Percentiles rank a stretch among this genome's conserved stretches.
phyloP scores from a whole-genome alignment of 2,797 vertebrate genomes.

The Glyptemys insculpta region DNA sequence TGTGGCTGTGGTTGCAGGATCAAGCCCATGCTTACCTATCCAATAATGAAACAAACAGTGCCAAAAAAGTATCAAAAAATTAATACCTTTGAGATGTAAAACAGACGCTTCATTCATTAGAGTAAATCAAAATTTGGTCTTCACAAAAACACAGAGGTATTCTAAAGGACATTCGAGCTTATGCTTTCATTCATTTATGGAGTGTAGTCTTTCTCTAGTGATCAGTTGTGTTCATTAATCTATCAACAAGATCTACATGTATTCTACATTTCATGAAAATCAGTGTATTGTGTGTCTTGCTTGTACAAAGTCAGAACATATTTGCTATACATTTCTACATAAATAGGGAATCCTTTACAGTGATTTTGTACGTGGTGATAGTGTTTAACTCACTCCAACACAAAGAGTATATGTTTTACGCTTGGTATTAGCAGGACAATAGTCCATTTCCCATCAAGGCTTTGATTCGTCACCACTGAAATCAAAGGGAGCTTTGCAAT shows the following conservation, averaged over 20 bases:
- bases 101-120: background rate
- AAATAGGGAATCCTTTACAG: background rate
- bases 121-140: constrained; percentile 5
- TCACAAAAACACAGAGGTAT: background rate
- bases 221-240: background rate
- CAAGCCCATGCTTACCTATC: background rate
- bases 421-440: background rate
- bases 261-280: background rate
- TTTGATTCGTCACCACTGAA: background rate
- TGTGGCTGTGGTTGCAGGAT: background rate
- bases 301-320: background rate
- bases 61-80: background rate
- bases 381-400: background rate
- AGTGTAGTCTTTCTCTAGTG: background rate
- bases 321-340: background rate
- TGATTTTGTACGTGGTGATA: background rate
- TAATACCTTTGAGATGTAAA: background rate
- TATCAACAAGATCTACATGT: background rate
- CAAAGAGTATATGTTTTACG: background rate
- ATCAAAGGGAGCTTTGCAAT: background rate
- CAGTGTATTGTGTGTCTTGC: fast-evolving
- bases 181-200: background rate
- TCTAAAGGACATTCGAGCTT: background rate
- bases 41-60: fast-evolving
- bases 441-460: fast-evolving